A percentile compares a stretch with the other conserved stretches of the same genome.
Evolutionary conservation across 2,888 invertebrate genomes (phyloP).

Genomic region (Tipula confusa): DNA sequence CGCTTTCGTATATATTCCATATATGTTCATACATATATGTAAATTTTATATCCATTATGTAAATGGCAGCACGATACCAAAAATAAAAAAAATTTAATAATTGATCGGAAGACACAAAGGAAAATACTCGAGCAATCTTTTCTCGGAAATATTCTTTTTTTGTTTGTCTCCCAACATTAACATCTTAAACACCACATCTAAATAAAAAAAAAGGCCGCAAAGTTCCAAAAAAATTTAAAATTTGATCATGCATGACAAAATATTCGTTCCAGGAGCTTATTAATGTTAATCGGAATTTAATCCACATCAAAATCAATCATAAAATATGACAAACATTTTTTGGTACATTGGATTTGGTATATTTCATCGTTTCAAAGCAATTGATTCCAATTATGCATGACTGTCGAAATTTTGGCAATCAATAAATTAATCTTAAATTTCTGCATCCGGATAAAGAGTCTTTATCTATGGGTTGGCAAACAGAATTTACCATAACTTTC

Average conservation of each 20-base stretch:
- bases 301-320: not conserved
- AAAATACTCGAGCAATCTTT: not conserved
- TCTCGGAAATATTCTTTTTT: not conserved
- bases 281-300: not conserved
- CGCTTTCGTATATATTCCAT: not conserved
- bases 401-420: no score
- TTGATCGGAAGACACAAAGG: not conserved
- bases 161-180: not conserved
- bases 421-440: no score
- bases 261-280: not conserved
- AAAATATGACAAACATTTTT: not conserved
- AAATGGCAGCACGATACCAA: not conserved
- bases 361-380: no score
- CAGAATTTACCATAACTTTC: no score
- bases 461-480: no score
- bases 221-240: no score
- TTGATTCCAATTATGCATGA: no score
- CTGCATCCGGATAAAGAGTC: no score
- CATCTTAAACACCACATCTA: not conserved
- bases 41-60: not conserved
- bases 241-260: not conserved
- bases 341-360: not conserved
- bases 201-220: not conserved
- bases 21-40: not conserved
- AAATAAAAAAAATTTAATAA: not conserved